Percentiles rank a stretch among this genome's conserved stretches.
Conservation (phyloP, 1,140 invertebrate genomes). For the Drosophila azteca region DNA sequence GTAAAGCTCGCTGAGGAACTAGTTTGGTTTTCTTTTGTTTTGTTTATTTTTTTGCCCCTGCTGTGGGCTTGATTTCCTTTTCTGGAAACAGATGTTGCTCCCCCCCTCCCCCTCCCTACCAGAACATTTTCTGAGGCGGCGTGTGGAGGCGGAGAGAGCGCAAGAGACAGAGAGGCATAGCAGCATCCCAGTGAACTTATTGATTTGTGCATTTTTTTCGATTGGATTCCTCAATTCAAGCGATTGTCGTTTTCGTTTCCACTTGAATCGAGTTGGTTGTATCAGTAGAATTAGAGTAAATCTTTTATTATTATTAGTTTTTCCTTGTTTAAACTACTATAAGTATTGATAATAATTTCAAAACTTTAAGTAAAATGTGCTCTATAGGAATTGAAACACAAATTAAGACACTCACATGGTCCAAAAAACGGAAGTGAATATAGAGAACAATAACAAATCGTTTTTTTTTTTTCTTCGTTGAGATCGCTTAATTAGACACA, state of each 20-base stretch:
- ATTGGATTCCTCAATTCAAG: constrained; percentile 7
- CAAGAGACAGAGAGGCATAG: neutral
- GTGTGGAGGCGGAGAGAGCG: constrained; percentile 16
- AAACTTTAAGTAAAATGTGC: constrained; percentile 56
- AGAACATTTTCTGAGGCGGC: constrained; percentile 53
- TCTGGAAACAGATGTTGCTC: constrained; percentile 73
- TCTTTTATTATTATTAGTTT: constrained; percentile 35
- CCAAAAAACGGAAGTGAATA: constrained; percentile 33
- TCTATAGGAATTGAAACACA: constrained; percentile 47
- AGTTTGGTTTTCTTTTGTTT: constrained; percentile 66
- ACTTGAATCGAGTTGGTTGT: constrained; percentile 9
- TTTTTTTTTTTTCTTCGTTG: constrained; percentile 33
- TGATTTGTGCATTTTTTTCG: neutral
- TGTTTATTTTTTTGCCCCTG: constrained; percentile 51
- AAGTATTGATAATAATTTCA: constrained; percentile 28
- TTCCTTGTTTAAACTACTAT: constrained; percentile 26
- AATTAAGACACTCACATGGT: constrained; percentile 53
- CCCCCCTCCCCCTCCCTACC: neutral
- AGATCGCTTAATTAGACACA: constrained; percentile 68
- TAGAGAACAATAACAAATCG: constrained; percentile 53
- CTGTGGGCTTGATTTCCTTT: constrained; percentile 63
- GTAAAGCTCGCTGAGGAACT: constrained; percentile 68
- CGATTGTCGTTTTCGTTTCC: constrained; percentile 1
- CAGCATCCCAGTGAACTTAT: constrained; percentile 37
- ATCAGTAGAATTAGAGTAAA: constrained; percentile 10